Evolutionary conservation across 2,888 invertebrate species (phyloP).

Genomic region (Nyleta sp.): DNA sequence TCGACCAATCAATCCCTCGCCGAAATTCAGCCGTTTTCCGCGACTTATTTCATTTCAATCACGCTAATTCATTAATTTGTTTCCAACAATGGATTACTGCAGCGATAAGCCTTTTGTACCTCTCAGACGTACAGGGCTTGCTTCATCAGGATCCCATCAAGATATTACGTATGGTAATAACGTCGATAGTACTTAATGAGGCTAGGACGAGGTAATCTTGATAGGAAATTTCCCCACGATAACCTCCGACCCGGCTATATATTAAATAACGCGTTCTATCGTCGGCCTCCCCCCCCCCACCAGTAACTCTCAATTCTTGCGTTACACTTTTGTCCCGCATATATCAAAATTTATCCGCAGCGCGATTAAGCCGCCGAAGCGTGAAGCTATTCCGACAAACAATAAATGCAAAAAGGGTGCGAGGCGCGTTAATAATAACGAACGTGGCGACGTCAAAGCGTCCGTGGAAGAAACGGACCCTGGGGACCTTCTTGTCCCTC

Average conservation of each 20-base stretch:
- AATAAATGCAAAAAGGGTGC: constrained; percentile 56
- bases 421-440: constrained; percentile 49
- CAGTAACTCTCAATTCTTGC: constrained; percentile 23
- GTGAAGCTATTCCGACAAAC: constrained; percentile 47
- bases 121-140: constrained; percentile 27
- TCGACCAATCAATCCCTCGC: no score
- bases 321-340: constrained; percentile 36
- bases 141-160: constrained; percentile 53
- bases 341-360: constrained; percentile 27
- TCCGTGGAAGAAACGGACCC: constrained; percentile 53
- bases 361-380: constrained; percentile 67
- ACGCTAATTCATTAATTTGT: constrained; percentile 31
- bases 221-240: constrained; percentile 53
- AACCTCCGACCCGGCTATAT: constrained; percentile 9
- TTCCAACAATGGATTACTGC: constrained; percentile 25
- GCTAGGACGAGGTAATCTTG: constrained; percentile 55
- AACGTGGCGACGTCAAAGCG: constrained; percentile 54
- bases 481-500: constrained; percentile 38
- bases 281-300: neutral
- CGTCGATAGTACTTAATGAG: constrained; percentile 52
- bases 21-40: no score
- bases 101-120: constrained; percentile 41
- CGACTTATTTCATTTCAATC: no score
- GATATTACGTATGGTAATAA: constrained; percentile 56
- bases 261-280: constrained; percentile 29